Base-by-base conservation (phyloP, 2,888 invertebrate species). In the Phlogophora meticulosa region DNA sequence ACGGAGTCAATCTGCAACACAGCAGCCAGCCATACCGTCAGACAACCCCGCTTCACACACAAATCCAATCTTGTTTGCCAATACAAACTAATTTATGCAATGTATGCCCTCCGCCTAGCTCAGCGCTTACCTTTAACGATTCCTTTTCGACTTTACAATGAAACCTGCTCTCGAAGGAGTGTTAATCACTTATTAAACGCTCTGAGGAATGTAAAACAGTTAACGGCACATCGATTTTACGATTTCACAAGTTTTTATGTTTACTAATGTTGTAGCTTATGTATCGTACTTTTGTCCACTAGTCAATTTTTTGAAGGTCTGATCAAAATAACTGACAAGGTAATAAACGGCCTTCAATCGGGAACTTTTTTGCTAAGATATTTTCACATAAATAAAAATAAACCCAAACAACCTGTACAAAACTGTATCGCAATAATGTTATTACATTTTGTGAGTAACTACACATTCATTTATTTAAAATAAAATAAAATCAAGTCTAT, bases 1-100 rank as follows among this genome's bases (percentile, higher is more conserved):
- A 98, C 98, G 95, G 98, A 97, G 97, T 98, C 98, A 98, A 98
- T 98, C 98, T 98, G 96, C 86, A 96, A 96, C 87, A 92, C 83
- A 87, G 88, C 69, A 67, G 78, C 87, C 83, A 80, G 72, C 76
- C 82, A 80, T 72, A 76, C 68, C 61, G 51, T 76, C 66, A 83
- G 77, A 81, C 67, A 78, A 84, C 70, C 80, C 72, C 76, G 82
- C 70, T 76, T 71, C 73, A 82, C 83, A 84, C 83, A 82, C 80
- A 82, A 83, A 81, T 4, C 80, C 80, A 72, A 69, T 73, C 78
- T 83, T 87, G 83, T 85, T 87, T 86, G 81, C 83, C 87, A 87
- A 88, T 87, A 89, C 85, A 85, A 83, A 82, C 85, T 90, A 91
- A 90, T 92, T 88, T 91, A 92, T 92, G 92, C 92, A 91, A 91